Conservation (phyloP, 1,140 invertebrate genomes). For the Pogonus chalceus region DNA sequence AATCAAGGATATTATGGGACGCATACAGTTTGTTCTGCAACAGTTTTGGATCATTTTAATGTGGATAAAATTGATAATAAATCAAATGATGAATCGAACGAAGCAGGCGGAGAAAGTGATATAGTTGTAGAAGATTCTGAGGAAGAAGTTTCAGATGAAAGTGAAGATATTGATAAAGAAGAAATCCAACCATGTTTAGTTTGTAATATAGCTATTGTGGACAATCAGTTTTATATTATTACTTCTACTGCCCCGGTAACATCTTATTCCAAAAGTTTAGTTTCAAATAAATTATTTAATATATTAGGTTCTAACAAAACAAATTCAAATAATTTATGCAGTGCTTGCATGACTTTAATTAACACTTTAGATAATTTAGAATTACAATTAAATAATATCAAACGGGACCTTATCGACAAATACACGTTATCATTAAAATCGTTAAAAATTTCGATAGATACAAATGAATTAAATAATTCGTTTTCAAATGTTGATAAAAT, state of each 20-base stretch:
- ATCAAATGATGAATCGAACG: slow-evolving; percentile 19
- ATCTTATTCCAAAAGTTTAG: slow-evolving; percentile 29
- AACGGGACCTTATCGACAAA: slow-evolving; percentile 22
- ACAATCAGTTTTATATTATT: slow-evolving; percentile 26
- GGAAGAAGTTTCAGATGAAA: slow-evolving; percentile 20
- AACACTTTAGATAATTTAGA: slow-evolving; percentile 30
- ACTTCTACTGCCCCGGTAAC: slow-evolving; percentile 25
- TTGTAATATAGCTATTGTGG: slow-evolving; percentile 25
- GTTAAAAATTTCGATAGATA: not conserved
- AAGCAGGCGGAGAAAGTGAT: slow-evolving; percentile 29
- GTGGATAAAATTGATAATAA: slow-evolving; percentile 4
- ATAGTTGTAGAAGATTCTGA: slow-evolving; percentile 32
- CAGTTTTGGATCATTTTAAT: slow-evolving; percentile 6
- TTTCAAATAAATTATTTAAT: slow-evolving; percentile 23
- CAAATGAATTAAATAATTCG: slow-evolving; percentile 2
- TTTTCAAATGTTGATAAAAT: slow-evolving; percentile 11
- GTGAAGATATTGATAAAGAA: slow-evolving; percentile 20
- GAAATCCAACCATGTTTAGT: slow-evolving; percentile 21
- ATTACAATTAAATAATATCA: slow-evolving; percentile 23
- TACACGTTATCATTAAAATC: slow-evolving; percentile 16
- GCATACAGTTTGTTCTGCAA: not conserved
- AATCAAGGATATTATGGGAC: too few relatives aligned
- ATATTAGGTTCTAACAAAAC: slow-evolving; percentile 16
- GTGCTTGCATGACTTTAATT: slow-evolving; percentile 27
- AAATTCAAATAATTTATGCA: slow-evolving; percentile 25